phyloP scores from a whole-genome alignment of 2,113 vertebrate species.

The Turdus rufiventris region DNA sequence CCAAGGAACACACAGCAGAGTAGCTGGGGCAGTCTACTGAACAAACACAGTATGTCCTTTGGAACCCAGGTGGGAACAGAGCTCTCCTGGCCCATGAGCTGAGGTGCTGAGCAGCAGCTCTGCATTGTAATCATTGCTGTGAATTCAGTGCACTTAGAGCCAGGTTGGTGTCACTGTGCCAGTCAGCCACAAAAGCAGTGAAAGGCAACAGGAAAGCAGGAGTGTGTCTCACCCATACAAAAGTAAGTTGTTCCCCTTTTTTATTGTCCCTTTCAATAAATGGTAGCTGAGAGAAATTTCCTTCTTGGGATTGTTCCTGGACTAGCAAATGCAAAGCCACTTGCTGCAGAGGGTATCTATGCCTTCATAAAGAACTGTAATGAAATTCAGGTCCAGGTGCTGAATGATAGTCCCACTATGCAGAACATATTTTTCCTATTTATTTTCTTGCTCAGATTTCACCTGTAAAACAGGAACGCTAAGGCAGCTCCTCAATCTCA shows the following conservation, averaged over 20 bases:
- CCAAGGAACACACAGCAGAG: neutral
- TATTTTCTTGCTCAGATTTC: neutral
- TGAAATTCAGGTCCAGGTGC: neutral
- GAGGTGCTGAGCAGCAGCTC: neutral
- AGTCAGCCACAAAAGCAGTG: neutral
- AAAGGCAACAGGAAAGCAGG: neutral
- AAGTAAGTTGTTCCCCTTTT: accelerated
- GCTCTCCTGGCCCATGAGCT: neutral
- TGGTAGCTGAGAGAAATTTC: neutral
- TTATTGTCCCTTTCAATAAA: neutral
- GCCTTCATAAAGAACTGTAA: neutral
- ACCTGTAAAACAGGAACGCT: neutral
- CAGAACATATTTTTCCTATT: neutral
- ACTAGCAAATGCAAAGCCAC: neutral
- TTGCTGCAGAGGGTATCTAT: neutral
- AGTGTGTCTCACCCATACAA: neutral
- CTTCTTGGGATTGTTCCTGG: neutral
- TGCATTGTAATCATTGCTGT: neutral
- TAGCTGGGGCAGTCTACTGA: neutral
- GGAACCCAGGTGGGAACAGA: neutral
- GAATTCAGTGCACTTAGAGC: neutral
- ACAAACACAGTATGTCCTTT: accelerated
- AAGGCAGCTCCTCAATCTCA: neutral
- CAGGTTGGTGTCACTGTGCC: neutral
- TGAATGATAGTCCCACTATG: neutral